Evolutionary conservation across 1,140 invertebrate species (phyloP).

Genomic region (Formica selysi): DNA sequence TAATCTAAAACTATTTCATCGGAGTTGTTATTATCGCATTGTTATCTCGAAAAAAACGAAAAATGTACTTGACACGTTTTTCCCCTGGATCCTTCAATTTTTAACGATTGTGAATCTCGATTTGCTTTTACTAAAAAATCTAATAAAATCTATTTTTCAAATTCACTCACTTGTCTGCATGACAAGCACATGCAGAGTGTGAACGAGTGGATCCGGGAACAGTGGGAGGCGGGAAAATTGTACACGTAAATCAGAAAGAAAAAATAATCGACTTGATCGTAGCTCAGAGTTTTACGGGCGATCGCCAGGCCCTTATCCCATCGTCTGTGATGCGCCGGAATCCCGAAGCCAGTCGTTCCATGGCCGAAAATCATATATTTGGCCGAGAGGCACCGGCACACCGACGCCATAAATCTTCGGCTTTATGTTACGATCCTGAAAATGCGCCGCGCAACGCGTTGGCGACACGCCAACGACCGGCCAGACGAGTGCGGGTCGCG

Average conservation of each 20-base stretch:
- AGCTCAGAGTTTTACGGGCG: constrained; percentile 70
- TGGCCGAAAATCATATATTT: constrained; percentile 75
- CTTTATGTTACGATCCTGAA: constrained; percentile 77
- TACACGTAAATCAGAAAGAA: constrained; percentile 11
- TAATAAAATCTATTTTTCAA: neutral
- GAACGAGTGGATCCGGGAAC: neutral
- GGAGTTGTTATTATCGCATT: too few relatives aligned
- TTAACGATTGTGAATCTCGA: neutral
- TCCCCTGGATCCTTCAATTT: neutral
- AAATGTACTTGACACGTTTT: too few relatives aligned
- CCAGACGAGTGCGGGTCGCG: constrained; percentile 4
- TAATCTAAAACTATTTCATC: too few relatives aligned
- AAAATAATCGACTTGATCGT: constrained; percentile 36
- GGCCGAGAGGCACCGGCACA: constrained; percentile 51
- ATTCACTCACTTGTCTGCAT: neutral
- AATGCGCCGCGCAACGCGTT: constrained; percentile 70
- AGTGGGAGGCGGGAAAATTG: neutral
- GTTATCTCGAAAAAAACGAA: too few relatives aligned
- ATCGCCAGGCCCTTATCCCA: constrained; percentile 33
- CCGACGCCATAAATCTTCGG: constrained; percentile 74
- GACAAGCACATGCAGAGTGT: neutral
- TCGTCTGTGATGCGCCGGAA: constrained; percentile 33
- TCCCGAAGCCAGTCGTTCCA: constrained; percentile 56
- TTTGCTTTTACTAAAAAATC: neutral
- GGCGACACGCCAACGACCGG: constrained; percentile 67